Conservation (phyloP, 2,113 vertebrate genomes). For the Emydocephalus ijimae region DNA sequence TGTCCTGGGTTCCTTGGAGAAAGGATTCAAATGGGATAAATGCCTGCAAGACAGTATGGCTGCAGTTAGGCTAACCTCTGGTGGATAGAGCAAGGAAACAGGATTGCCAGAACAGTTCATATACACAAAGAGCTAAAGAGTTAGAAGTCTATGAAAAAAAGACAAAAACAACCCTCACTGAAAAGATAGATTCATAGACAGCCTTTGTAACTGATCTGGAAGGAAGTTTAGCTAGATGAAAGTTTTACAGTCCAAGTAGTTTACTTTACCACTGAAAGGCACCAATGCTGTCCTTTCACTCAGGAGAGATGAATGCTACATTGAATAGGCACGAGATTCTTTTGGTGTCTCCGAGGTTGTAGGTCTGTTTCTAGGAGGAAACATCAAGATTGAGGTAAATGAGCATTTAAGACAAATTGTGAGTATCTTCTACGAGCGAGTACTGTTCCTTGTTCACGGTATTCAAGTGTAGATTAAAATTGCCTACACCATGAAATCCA, state of each 20-base stretch:
- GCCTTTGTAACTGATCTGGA: slow-evolving; percentile 18
- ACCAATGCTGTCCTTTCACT: background rate
- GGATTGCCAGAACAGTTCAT: background rate
- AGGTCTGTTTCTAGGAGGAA: background rate
- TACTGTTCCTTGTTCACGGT: background rate
- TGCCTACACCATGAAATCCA: background rate
- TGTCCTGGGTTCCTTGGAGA: background rate
- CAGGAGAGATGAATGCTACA: background rate
- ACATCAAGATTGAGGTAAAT: background rate
- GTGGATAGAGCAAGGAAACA: background rate
- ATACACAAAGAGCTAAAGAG: background rate
- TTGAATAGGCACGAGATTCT: background rate
- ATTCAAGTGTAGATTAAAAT: background rate
- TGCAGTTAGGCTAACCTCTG: background rate
- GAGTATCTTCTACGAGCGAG: background rate
- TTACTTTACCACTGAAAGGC: background rate
- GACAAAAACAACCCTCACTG: background rate
- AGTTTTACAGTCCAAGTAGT: background rate
- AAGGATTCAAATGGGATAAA: slow-evolving; percentile 3
- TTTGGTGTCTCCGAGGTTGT: background rate
- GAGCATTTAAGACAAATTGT: background rate
- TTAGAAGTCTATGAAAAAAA: background rate
- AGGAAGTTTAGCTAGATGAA: slow-evolving; percentile 12
- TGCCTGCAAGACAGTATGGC: background rate
- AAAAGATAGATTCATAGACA: background rate